Percentiles rank a stretch among this genome's conserved stretches.
Conservation (phyloP, 2,113 vertebrate genomes). For the western clawed frog (Xenopus tropicalis) region DNA sequence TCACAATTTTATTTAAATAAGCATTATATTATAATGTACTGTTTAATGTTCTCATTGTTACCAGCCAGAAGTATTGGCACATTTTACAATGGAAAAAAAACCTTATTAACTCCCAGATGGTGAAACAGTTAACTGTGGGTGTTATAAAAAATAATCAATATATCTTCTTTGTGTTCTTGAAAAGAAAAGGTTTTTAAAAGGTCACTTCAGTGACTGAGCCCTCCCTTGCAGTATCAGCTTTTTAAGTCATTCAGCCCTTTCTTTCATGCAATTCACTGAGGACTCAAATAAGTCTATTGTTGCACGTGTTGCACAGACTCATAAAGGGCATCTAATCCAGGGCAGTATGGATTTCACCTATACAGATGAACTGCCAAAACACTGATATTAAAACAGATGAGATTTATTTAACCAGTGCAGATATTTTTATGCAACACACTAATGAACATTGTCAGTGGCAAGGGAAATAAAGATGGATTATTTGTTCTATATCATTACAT, state of each 20-base stretch:
- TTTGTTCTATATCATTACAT: too few relatives aligned
- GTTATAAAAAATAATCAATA: slow-evolving; percentile 32
- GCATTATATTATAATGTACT: too few relatives aligned
- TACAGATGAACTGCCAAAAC: not conserved
- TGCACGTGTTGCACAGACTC: not conserved
- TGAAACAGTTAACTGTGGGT: slow-evolving; percentile 12
- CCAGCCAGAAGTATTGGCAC: too few relatives aligned
- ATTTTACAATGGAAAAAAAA: too few relatives aligned
- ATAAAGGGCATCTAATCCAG: slow-evolving; percentile 23
- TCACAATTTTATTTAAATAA: too few relatives aligned
- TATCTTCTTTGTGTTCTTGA: not conserved
- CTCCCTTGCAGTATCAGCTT: slow-evolving; percentile 7
- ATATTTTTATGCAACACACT: too few relatives aligned
- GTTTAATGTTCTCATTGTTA: too few relatives aligned
- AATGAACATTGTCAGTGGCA: too few relatives aligned
- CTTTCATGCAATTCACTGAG: slow-evolving; percentile 2
- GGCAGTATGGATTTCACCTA: not conserved
- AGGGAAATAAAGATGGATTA: too few relatives aligned
- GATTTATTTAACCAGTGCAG: not conserved
- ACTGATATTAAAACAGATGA: slow-evolving; percentile 1
- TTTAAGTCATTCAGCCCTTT: slow-evolving; percentile 7
- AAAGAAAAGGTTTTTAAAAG: slow-evolving; percentile 31
- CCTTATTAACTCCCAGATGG: too few relatives aligned
- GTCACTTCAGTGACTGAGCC: slow-evolving; percentile 17
- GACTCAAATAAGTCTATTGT: slow-evolving; percentile 6